Percentiles rank a stretch among this genome's conserved stretches.
Evolutionary conservation across 2,113 vertebrate genomes (phyloP).

Genomic region (Dasyprocta punctata): DNA sequence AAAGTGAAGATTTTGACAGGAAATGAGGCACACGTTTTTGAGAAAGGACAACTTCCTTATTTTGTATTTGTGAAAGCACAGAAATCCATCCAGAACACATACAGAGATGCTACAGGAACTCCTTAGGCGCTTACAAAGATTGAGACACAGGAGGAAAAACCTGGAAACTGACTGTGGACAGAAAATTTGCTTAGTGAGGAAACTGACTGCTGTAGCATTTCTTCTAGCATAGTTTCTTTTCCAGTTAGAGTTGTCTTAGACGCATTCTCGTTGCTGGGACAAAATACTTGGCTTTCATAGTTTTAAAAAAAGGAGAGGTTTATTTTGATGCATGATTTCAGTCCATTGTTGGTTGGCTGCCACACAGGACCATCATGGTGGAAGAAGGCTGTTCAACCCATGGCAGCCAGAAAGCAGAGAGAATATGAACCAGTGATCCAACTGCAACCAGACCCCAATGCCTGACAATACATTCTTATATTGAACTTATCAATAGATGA

Average conservation of each 20-base stretch:
- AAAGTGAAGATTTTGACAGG: constrained; percentile 70
- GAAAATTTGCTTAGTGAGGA: neutral
- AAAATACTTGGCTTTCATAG: neutral
- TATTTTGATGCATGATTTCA: neutral
- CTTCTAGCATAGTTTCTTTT: neutral
- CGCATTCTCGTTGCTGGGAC: neutral
- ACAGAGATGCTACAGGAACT: neutral
- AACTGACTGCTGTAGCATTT: neutral
- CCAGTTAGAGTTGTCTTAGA: neutral
- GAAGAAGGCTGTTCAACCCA: neutral
- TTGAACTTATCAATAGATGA: neutral
- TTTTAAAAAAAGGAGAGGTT: neutral
- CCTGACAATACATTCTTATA: neutral
- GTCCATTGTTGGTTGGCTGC: neutral
- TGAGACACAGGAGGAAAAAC: neutral
- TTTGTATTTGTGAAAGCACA: no score
- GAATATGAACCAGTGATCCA: neutral
- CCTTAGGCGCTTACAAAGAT: neutral
- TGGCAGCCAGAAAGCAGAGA: neutral
- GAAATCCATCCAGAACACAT: neutral
- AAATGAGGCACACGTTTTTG: constrained; percentile 25
- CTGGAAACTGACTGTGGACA: neutral
- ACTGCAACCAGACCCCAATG: neutral
- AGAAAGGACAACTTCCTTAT: constrained; percentile 15
- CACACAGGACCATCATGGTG: neutral